Evolutionary conservation across 1,140 invertebrate species (phyloP).

Genomic region (Calephelis virginiensis): DNA sequence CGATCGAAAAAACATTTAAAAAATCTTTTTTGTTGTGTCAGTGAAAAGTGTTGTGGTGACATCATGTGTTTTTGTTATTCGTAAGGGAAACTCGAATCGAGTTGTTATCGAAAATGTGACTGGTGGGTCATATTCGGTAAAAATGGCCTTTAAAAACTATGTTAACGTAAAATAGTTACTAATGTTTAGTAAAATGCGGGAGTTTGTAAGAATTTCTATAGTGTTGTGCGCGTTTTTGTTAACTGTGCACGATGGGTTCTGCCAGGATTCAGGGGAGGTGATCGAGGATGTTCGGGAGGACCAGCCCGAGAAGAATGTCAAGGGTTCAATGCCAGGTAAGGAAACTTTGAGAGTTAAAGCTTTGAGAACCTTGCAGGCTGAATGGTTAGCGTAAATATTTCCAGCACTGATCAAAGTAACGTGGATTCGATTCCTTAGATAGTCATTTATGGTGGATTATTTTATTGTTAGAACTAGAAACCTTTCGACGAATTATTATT

Average conservation of each 20-base stretch:
- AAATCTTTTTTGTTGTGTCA: slow-evolving; percentile 25
- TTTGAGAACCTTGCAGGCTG: no score
- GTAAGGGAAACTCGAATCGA: slow-evolving; percentile 43
- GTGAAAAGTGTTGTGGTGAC: slow-evolving; percentile 32
- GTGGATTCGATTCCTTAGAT: no score
- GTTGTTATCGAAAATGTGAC: slow-evolving; percentile 69
- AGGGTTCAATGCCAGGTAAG: slow-evolving; percentile 55
- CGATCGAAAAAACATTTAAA: slow-evolving; percentile 39
- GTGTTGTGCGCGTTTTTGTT: slow-evolving; percentile 59
- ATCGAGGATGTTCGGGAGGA: slow-evolving; percentile 39
- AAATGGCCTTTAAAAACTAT: slow-evolving; percentile 53
- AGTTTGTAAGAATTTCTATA: slow-evolving; percentile 57
- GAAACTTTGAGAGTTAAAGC: neutral
- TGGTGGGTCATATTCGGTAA: slow-evolving; percentile 51
- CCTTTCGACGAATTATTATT: no score
- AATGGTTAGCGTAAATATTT: no score
- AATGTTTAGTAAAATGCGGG: slow-evolving; percentile 60
- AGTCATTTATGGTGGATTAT: no score
- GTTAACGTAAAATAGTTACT: slow-evolving; percentile 38
- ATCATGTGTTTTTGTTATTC: slow-evolving; percentile 31
- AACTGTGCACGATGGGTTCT: slow-evolving; percentile 41
- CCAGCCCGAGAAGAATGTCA: slow-evolving; percentile 46
- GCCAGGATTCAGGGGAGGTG: slow-evolving; percentile 46
- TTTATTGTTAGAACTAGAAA: no score
- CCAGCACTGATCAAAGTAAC: no score